Evolutionary conservation across 2,888 invertebrate genomes (phyloP).

Genomic region (Caenorhabditis uteleia): DNA sequence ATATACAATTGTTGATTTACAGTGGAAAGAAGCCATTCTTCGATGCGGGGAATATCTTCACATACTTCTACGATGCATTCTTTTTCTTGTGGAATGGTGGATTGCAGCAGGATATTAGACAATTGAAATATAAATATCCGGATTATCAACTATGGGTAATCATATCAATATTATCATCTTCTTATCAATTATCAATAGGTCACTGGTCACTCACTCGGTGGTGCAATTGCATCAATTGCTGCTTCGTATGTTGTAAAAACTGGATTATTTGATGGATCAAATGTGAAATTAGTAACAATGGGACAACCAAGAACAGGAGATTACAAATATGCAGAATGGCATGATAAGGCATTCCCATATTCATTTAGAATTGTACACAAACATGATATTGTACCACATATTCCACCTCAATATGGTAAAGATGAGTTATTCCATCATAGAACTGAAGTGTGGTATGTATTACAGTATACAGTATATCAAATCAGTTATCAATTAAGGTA

Average conservation of each 20-base stretch:
- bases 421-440: conserved; percentile 47
- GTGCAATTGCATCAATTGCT: conserved; percentile 49
- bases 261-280: conserved; percentile 16
- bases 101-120: conserved; percentile 22
- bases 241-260: conserved; percentile 39
- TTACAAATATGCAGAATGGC: conserved; percentile 37
- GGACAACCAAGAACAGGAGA: conserved; percentile 56
- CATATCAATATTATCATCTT: too few species aligned
- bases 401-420: conserved; percentile 37
- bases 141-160: conserved; percentile 41
- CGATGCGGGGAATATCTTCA: conserved; percentile 37
- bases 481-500: conserved; percentile 43
- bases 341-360: conserved; percentile 43
- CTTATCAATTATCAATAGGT: conserved; percentile 11
- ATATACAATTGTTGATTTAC: background rate
- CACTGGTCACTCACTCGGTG: conserved; percentile 47
- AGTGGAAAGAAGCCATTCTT: conserved; percentile 24
- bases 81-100: conserved; percentile 42
- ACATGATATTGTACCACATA: conserved; percentile 44
- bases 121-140: conserved; percentile 30
- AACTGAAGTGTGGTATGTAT: conserved; percentile 37
- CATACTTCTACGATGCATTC: conserved; percentile 50
- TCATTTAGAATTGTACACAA: conserved; percentile 45
- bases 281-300: conserved; percentile 48
- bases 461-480: background rate